Conservation (phyloP, 92 coral and sea anemone genomes). For the Siderastrea siderea region DNA sequence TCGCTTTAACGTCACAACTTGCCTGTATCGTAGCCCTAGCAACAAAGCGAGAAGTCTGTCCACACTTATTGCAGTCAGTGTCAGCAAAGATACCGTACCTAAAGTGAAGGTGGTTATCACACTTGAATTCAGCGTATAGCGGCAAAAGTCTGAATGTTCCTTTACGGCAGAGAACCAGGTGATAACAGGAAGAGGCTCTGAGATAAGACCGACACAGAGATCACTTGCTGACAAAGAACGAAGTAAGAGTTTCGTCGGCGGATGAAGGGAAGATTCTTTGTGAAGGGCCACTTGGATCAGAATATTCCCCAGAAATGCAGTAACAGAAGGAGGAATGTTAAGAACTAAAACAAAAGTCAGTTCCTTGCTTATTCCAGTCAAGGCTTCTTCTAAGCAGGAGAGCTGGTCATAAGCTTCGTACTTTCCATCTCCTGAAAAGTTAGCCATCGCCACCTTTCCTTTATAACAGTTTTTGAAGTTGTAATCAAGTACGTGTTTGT, state of each 20-base stretch:
- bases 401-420: too few relatives aligned
- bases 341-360: neutral
- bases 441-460: too few relatives aligned
- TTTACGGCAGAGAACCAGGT: neutral
- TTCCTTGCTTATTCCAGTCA: too few relatives aligned
- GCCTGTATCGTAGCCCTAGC: constrained; percentile 14
- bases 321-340: neutral
- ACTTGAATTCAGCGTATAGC: neutral
- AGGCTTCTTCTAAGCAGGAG: too few relatives aligned
- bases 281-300: constrained; percentile 1
- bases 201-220: constrained; percentile 1
- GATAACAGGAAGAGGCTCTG: constrained; percentile 2
- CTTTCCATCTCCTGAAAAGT: too few relatives aligned
- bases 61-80: constrained; percentile 11
- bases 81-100: neutral
- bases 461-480: too few relatives aligned
- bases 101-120: neutral
- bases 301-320: neutral
- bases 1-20: constrained; percentile 2
- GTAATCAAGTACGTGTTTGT: too few relatives aligned
- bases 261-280: neutral
- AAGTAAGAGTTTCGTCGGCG: constrained; percentile 10
- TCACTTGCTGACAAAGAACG: neutral
- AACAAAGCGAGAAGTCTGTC: constrained; percentile 26
- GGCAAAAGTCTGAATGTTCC: neutral